Evolutionary conservation across 2,888 invertebrate genomes (phyloP).

Genomic region (Falcaria lacertinaria): DNA sequence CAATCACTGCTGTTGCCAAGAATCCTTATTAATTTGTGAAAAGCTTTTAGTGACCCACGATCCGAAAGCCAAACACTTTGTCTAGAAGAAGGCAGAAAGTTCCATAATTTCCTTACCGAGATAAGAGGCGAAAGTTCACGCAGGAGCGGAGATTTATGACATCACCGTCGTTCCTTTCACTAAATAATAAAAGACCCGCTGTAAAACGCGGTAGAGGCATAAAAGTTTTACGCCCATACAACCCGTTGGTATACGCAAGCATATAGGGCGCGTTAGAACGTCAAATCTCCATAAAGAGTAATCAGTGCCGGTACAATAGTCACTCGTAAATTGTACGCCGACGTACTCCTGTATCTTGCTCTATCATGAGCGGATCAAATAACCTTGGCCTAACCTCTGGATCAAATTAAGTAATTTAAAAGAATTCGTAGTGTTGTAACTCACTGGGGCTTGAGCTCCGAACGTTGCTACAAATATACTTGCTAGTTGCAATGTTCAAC

Average conservation of each 20-base stretch:
- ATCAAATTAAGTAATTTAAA: background rate
- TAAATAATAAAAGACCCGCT: constrained; percentile 79
- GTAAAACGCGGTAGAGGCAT: constrained; percentile 75
- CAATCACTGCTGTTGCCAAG: constrained; percentile 35
- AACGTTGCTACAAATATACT: background rate
- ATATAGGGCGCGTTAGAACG: constrained; percentile 57
- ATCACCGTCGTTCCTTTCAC: constrained; percentile 78
- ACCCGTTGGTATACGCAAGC: constrained; percentile 70
- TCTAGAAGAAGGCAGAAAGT: constrained; percentile 76
- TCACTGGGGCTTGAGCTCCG: background rate
- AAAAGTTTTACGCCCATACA: constrained; percentile 78
- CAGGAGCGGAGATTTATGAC: constrained; percentile 79
- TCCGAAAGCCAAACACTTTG: constrained; percentile 77
- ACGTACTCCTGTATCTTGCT: constrained; percentile 42
- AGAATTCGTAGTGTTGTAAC: background rate
- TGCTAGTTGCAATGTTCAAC: background rate
- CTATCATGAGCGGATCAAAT: constrained; percentile 4
- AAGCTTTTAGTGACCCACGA: constrained; percentile 69
- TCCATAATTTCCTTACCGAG: constrained; percentile 77
- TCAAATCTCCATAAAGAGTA: constrained; percentile 73
- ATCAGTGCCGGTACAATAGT: constrained; percentile 70
- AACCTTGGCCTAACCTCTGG: constrained; percentile 1
- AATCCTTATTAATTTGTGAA: constrained; percentile 63
- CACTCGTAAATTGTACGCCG: constrained; percentile 61
- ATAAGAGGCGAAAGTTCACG: constrained; percentile 79